Conservation (phyloP, 2,797 vertebrate species). For the Dromococcyx pavoninus region DNA sequence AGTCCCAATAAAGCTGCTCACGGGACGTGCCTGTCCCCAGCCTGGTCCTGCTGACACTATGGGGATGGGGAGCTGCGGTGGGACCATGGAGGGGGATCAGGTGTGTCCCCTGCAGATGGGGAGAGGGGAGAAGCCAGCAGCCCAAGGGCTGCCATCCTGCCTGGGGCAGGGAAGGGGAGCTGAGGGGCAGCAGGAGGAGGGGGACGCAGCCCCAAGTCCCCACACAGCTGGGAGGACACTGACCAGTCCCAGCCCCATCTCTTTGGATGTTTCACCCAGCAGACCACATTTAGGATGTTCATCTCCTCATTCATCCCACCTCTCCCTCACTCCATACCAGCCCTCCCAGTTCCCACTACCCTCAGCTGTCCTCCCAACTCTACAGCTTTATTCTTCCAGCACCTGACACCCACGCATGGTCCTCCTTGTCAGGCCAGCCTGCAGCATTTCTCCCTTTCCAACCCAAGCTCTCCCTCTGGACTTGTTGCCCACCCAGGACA, state of each 20-base stretch:
- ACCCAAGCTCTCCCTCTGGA: not conserved
- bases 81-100: not conserved
- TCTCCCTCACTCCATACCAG: not conserved
- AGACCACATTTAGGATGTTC: not conserved
- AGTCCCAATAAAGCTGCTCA: not conserved
- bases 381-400: not conserved
- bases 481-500: not conserved
- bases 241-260: rapidly evolving
- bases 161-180: not conserved
- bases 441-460: not conserved
- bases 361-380: not conserved
- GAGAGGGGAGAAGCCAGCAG: not conserved
- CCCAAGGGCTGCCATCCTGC: not conserved
- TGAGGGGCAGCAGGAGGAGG: not conserved
- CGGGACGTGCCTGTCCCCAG: not conserved
- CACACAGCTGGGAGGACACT: rapidly evolving
- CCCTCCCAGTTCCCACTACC: too few relatives aligned
- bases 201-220: not conserved
- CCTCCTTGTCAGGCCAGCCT: not conserved
- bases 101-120: not conserved
- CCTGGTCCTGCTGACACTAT: rapidly evolving
- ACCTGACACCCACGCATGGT: not conserved
- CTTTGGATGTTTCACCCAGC: not conserved
- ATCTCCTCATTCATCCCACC: not conserved
- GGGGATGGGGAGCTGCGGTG: not conserved